These are phyloP conservation scores for Tiliqua scincoides DNA, from an alignment of 2,113 vertebrate genomes.

Conservation along the genomic window DNA sequence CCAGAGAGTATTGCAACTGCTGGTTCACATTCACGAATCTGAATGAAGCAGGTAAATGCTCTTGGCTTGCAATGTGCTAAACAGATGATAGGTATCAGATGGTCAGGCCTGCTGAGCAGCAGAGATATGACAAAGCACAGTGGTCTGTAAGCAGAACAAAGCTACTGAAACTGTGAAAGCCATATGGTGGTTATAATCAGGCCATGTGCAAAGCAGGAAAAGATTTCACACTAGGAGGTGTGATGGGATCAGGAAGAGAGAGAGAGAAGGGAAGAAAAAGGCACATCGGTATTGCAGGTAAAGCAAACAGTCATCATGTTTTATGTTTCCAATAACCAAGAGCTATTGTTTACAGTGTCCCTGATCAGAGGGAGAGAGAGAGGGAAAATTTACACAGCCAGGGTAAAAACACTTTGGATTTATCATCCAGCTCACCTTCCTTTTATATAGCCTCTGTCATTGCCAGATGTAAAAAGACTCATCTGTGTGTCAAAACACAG, in stretches of 20 bases:
- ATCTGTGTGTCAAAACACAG: conserved; percentile 53
- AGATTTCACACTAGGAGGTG: conserved; percentile 46
- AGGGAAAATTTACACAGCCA: too few species aligned
- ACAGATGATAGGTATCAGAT: conserved; percentile 55
- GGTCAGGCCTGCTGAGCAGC: conserved; percentile 45
- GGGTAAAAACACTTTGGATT: conserved; percentile 58
- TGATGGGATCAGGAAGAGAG: conserved; percentile 49
- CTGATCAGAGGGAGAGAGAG: too few species aligned
- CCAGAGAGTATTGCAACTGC: background rate
- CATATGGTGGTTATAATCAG: conserved; percentile 61
- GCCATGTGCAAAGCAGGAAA: conserved; percentile 60
- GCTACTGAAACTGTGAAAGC: conserved; percentile 34
- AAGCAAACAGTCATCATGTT: conserved; percentile 54
- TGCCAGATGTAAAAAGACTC: conserved; percentile 59
- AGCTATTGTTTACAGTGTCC: conserved; percentile 69
- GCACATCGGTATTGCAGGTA: conserved; percentile 52
- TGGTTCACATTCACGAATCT: background rate
- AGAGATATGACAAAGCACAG: conserved; percentile 58
- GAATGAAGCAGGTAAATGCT: conserved; percentile 17
- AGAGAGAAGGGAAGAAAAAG: background rate
- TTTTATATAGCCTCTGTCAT: conserved; percentile 47
- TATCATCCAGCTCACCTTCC: conserved; percentile 68
- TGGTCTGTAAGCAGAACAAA: conserved; percentile 60
- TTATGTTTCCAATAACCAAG: conserved; percentile 68
- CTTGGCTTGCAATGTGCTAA: conserved; percentile 47